phyloP scores from a whole-genome alignment of 2,113 vertebrate species.

The Hydropotes inermis region DNA sequence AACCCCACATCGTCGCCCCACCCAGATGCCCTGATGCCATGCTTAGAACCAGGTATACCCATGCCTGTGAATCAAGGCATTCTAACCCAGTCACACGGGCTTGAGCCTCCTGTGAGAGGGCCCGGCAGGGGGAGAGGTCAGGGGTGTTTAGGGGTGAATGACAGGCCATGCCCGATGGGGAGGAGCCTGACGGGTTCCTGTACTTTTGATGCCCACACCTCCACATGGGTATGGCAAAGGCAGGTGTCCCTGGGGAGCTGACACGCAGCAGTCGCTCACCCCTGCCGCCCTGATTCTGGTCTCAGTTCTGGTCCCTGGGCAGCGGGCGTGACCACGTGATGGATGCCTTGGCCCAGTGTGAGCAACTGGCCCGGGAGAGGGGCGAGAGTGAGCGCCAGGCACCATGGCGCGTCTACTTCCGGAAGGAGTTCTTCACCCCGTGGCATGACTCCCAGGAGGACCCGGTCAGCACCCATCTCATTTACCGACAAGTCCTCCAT shows the following conservation, averaged over 20 bases:
- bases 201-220: background rate
- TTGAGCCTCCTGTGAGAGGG: background rate
- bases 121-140: background rate
- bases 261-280: background rate
- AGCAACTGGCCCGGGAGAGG: constrained; percentile 88
- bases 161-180: too few relatives aligned
- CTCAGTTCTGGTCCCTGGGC: constrained; percentile 94
- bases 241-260: background rate
- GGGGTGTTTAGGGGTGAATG: background rate
- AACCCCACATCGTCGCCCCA: background rate
- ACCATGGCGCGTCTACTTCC: constrained; percentile 93
- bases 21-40: fast-evolving
- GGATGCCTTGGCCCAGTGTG: constrained; percentile 95
- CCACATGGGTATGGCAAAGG: fast-evolving
- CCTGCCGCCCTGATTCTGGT: background rate
- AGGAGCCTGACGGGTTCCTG: background rate
- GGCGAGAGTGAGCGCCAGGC: constrained; percentile 90
- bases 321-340: constrained; percentile 90
- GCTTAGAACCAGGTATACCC: background rate
- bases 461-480: constrained; percentile 90
- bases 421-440: constrained; percentile 96
- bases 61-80: fast-evolving
- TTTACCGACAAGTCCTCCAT: constrained; percentile 92
- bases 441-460: constrained; percentile 93
- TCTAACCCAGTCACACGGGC: fast-evolving